Percentiles rank a stretch among this genome's conserved stretches.
These are phyloP conservation scores for Alloscopus bannaensis DNA, from an alignment of 2,888 invertebrate species.

Conservation along the genomic window DNA sequence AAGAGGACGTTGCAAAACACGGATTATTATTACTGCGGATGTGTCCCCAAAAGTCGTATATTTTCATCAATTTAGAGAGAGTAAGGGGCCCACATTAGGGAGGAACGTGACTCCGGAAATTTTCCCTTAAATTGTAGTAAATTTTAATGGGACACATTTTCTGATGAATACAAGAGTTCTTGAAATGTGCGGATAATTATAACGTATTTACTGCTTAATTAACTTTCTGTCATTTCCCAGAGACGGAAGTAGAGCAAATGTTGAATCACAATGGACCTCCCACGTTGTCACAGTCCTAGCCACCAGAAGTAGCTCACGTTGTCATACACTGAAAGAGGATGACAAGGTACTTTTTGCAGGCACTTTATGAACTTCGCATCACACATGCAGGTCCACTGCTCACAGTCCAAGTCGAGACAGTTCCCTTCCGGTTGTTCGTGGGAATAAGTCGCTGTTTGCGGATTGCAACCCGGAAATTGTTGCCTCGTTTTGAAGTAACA, in stretches of 20 bases:
- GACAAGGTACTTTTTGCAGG: conserved; percentile 55
- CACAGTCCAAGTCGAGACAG: conserved; percentile 25
- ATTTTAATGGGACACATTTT: too few relatives aligned
- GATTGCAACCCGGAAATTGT: conserved; percentile 35
- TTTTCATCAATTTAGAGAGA: conserved; percentile 41
- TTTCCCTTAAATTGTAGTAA: too few relatives aligned
- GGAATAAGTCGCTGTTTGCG: conserved; percentile 33
- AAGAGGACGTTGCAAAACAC: conserved; percentile 24
- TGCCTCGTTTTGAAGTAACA: conserved; percentile 47
- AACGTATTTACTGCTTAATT: not conserved
- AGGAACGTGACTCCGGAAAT: too few relatives aligned
- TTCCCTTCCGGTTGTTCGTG: conserved; percentile 6
- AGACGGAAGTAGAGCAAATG: too few relatives aligned
- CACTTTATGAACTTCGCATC: conserved; percentile 52
- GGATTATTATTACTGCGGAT: conserved; percentile 51
- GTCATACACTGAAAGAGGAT: conserved; percentile 50
- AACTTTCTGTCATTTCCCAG: too few relatives aligned
- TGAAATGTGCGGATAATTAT: not conserved
- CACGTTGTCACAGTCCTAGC: conserved; percentile 23
- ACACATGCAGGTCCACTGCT: conserved; percentile 33
- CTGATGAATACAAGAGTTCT: not conserved
- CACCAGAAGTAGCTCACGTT: conserved; percentile 53
- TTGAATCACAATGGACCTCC: too few relatives aligned
- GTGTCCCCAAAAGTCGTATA: conserved; percentile 46
- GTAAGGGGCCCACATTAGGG: too few relatives aligned